These are phyloP conservation scores for Odobenus rosmarus DNA, from an alignment of 2,113 vertebrate species.

Conservation along the genomic window DNA sequence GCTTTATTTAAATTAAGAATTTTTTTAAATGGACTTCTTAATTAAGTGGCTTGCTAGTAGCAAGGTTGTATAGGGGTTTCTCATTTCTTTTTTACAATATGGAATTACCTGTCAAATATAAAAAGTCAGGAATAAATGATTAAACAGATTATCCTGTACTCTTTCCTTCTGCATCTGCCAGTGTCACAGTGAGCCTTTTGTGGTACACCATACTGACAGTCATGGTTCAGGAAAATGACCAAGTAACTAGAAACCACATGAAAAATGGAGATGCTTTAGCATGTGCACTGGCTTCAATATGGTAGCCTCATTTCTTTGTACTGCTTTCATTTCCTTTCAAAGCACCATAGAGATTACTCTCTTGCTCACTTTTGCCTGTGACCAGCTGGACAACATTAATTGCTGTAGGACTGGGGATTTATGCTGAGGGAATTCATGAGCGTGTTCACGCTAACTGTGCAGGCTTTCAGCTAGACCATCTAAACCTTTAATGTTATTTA, in stretches of 20 bases:
- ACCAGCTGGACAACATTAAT: neutral
- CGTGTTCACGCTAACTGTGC: neutral
- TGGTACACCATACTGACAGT: too few species aligned
- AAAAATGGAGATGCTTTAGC: neutral
- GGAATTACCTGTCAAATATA: neutral
- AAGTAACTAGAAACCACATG: neutral
- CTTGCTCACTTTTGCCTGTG: neutral
- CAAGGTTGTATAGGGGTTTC: neutral
- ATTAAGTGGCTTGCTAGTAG: neutral
- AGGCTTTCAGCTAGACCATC: neutral
- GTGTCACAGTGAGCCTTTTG: neutral
- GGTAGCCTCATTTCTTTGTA: neutral
- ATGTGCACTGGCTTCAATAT: neutral
- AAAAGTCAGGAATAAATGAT: constrained; percentile 7
- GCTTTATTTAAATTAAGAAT: neutral
- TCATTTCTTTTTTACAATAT: neutral
- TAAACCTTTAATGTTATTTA: neutral
- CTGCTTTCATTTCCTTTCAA: constrained; percentile 45
- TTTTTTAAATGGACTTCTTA: neutral
- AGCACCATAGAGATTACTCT: neutral
- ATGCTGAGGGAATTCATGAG: neutral
- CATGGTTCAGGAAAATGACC: neutral
- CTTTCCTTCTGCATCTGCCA: neutral
- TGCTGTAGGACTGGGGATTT: constrained; percentile 20
- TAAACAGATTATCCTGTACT: neutral